phyloP scores from a whole-genome alignment of 2,113 vertebrate species.

The Sebastes fasciatus region DNA sequence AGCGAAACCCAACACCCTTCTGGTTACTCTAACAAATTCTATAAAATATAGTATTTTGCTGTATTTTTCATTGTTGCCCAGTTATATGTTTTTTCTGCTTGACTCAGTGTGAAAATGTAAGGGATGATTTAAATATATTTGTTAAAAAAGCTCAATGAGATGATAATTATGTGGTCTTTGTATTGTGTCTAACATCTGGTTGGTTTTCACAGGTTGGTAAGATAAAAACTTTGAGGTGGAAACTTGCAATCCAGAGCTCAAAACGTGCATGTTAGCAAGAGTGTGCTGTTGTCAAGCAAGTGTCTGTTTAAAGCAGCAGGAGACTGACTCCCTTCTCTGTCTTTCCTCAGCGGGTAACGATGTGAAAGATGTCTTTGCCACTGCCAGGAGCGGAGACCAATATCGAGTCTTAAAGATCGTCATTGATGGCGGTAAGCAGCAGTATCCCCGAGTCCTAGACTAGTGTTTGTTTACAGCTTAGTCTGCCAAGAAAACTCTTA shows the following conservation, averaged over 20 bases:
- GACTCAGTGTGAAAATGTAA: no score
- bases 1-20: background rate
- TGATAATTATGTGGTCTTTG: background rate
- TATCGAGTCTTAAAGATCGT: constrained; percentile 93
- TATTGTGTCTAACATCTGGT: background rate
- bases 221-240: background rate
- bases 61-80: background rate
- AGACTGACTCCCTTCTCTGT: constrained; percentile 11
- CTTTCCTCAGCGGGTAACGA: constrained; percentile 87
- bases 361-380: constrained; percentile 92
- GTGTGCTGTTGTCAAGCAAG: background rate
- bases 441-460: background rate
- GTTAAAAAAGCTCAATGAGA: background rate
- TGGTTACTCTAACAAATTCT: background rate
- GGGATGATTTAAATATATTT: no score
- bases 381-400: constrained; percentile 89
- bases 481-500: constrained; percentile 15
- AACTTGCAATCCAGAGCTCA: background rate
- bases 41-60: background rate
- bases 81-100: background rate
- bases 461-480: constrained; percentile 6
- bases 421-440: constrained; percentile 93
- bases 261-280: background rate
- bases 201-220: background rate
- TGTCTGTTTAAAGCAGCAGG: constrained; percentile 4